phyloP scores from a whole-genome alignment of 2,888 invertebrate genomes.

The Acanthococcus lagerstroemiae region DNA sequence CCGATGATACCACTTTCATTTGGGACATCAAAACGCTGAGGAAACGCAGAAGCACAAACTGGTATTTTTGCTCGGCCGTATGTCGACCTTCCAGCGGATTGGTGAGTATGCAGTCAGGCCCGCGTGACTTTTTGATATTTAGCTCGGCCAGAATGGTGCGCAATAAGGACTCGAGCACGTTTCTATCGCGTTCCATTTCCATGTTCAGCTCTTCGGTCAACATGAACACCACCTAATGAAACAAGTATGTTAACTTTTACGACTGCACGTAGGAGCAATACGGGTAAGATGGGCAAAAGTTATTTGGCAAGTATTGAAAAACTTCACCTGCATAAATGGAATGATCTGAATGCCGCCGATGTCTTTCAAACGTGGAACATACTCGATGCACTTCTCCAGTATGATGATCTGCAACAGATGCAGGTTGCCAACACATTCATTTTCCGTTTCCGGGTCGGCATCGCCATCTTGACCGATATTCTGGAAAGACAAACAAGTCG shows the following conservation, averaged over 20 bases:
- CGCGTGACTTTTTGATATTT: conserved; percentile 53
- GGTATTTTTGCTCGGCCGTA: conserved; percentile 40
- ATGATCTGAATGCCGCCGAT: conserved; percentile 77
- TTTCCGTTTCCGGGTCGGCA: conserved; percentile 42
- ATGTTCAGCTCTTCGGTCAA: conserved; percentile 80
- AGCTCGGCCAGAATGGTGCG: conserved; percentile 61
- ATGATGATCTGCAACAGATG: conserved; percentile 60
- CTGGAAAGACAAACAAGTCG: conserved; percentile 29
- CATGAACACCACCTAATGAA: conserved; percentile 60
- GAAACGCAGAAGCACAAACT: conserved; percentile 75
- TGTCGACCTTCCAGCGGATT: conserved; percentile 15
- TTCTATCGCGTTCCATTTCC: conserved; percentile 67
- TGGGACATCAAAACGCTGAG: conserved; percentile 49
- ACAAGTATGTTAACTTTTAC: not conserved
- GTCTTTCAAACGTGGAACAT: conserved; percentile 62
- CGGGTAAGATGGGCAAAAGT: no score
- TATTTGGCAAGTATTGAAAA: no score
- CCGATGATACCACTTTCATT: conserved; percentile 16
- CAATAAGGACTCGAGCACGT: conserved; percentile 65
- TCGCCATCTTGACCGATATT: conserved; percentile 34
- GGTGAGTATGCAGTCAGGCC: conserved; percentile 3
- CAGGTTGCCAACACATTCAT: conserved; percentile 45
- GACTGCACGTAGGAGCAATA: not conserved
- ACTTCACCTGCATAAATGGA: conserved; percentile 76
- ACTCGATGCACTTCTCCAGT: conserved; percentile 63